Evolutionary conservation across 2,888 invertebrate genomes (phyloP).

Genomic region (Ophraella communa): DNA sequence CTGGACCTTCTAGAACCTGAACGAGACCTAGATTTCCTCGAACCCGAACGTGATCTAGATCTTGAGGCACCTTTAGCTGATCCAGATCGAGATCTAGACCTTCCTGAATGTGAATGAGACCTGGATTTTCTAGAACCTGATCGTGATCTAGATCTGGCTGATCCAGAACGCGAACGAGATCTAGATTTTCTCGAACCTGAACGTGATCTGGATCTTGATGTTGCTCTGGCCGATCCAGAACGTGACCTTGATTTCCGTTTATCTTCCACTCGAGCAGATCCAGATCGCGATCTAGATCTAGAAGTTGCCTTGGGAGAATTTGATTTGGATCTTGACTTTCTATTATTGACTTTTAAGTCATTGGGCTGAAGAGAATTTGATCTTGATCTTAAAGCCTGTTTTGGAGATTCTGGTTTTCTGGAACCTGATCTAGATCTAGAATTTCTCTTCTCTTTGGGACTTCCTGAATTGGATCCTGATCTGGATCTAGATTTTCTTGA

Average conservation of each 20-base stretch:
- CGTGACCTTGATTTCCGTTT: slow-evolving; percentile 45
- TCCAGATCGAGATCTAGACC: slow-evolving; percentile 37
- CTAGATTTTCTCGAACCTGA: slow-evolving; percentile 39
- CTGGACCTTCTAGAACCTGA: slow-evolving; percentile 47
- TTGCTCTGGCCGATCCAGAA: slow-evolving; percentile 16
- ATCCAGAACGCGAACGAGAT: slow-evolving; percentile 42
- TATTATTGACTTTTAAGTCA: neutral
- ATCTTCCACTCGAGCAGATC: slow-evolving; percentile 26
- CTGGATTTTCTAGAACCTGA: slow-evolving; percentile 44
- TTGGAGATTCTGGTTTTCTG: slow-evolving; percentile 32
- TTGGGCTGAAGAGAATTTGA: slow-evolving; percentile 35
- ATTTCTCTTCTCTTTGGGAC: slow-evolving; percentile 3
- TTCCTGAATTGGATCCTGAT: slow-evolving; percentile 26
- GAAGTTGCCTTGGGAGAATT: neutral
- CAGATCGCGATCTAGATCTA: slow-evolving; percentile 35
- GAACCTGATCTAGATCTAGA: slow-evolving; percentile 47
- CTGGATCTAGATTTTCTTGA: slow-evolving; percentile 24
- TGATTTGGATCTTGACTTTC: slow-evolving; percentile 12
- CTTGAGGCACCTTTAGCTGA: slow-evolving; percentile 40
- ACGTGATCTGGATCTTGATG: slow-evolving; percentile 23
- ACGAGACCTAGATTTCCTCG: slow-evolving; percentile 19
- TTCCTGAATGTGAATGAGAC: slow-evolving; percentile 36
- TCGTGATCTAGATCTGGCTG: slow-evolving; percentile 36
- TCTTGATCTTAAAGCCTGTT: slow-evolving; percentile 33
- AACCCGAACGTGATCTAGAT: slow-evolving; percentile 34